These are phyloP conservation scores for Rhea pennata DNA, from an alignment of 2,113 vertebrate genomes.

Conservation along the genomic window DNA sequence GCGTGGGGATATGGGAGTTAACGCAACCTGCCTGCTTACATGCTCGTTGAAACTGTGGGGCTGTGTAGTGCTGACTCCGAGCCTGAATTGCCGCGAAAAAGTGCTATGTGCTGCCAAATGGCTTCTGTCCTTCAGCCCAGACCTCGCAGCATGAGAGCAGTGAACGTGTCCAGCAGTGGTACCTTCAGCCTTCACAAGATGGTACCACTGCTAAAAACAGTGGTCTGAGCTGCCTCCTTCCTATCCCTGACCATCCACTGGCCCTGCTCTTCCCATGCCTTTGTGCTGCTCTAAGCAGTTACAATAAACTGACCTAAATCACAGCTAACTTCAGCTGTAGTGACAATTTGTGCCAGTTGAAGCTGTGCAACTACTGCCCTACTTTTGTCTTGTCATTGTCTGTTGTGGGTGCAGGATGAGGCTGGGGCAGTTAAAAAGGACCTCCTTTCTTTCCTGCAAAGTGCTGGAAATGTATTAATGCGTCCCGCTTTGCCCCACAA, in stretches of 20 bases:
- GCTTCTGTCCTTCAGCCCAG: not conserved
- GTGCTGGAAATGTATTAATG: not conserved
- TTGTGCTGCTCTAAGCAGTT: not conserved
- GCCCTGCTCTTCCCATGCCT: not conserved
- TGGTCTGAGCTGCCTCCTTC: not conserved
- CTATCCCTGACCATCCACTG: not conserved
- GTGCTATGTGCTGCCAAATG: not conserved
- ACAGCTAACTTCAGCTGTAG: not conserved
- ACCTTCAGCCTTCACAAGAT: not conserved
- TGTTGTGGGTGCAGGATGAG: not conserved
- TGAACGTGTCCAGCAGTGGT: not conserved
- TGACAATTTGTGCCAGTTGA: not conserved
- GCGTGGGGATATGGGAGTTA: slow-evolving; percentile 5
- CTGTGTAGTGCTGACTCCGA: not conserved
- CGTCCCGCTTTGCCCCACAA: not conserved
- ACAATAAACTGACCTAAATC: not conserved
- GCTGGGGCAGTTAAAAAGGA: not conserved
- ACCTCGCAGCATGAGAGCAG: not conserved
- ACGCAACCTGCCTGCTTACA: not conserved
- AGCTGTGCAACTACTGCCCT: not conserved
- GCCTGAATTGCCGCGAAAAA: not conserved
- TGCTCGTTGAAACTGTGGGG: not conserved
- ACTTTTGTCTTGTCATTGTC: not conserved
- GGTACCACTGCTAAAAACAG: not conserved
- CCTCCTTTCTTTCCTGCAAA: not conserved